Evolutionary conservation across 2,797 vertebrate species (phyloP), one percentile per base, ranked within the genome.

Genomic region (Hydrophis major): DNA sequence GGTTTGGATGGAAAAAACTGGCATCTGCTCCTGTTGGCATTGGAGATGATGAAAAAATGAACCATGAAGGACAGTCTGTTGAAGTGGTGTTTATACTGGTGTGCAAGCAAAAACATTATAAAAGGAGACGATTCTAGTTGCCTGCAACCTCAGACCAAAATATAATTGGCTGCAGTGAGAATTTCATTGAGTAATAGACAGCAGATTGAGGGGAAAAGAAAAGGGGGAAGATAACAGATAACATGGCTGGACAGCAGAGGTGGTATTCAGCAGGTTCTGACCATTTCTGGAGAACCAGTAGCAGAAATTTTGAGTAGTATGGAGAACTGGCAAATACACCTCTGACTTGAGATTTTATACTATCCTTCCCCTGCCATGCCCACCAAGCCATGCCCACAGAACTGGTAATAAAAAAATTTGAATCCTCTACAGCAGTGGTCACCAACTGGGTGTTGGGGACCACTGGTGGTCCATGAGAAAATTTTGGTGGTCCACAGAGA

Each of bases 61-160:
- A 32, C n/a, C 87, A 89, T 92, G 93, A 94, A 94, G 87, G 69
- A 69, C 53, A 7, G 86, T 89, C 91, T 92, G 92, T 92, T 66
- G 42, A 28, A 22, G 59, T 37, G 69, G 10, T 92, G 87, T 94
- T 94, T 92, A 89, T 69, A 83, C 86, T 92, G 89, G 69, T 86
- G 59, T 42, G 50, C 42, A 63, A 55, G 53, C 6, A 86, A 37
- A 90, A 86, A 88, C 57, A 89, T 93, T 91, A 86, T 83, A 63
- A 86, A 91, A 88, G 20, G 89, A 83, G 78, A 92, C 27, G 5
- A 86, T 89, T 89, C 74, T 86, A 27, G 69, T 60, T 89, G 20
- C 74, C 4, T 66, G 69, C 37, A 18, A 22, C 20, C 69, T 66
- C 59, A 57, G 22, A 92, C 89, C 91, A 86, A 89, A 88, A 59